Conservation (phyloP, 2,113 vertebrate genomes). For the Pluvianellus socialis region DNA sequence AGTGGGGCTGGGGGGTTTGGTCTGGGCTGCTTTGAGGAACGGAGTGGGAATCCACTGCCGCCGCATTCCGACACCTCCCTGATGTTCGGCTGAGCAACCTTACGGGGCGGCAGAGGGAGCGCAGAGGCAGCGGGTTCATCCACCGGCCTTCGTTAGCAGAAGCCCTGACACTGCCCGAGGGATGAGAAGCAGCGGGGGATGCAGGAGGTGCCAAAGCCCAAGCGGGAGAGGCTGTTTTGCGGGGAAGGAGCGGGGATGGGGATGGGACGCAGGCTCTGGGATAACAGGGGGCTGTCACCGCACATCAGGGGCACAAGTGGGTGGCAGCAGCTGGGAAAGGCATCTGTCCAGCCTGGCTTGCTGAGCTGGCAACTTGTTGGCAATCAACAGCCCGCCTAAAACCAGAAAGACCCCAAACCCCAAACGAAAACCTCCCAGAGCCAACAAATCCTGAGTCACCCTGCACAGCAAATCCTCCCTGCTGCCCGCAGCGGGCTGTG, state of each 20-base stretch:
- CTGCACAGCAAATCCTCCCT: background rate
- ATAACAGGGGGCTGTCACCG: rapidly evolving
- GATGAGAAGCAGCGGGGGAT: rapidly evolving
- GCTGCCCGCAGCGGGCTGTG: background rate
- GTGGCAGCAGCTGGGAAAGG: background rate
- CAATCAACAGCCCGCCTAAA: background rate
- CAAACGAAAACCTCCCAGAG: background rate
- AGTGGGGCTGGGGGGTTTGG: background rate
- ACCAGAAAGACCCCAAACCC: background rate
- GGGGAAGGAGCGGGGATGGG: background rate
- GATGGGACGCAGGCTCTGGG: background rate
- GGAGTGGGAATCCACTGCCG: rapidly evolving
- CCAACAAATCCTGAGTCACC: background rate
- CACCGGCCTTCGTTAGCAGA: rapidly evolving
- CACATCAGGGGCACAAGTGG: background rate
- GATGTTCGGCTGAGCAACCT: rapidly evolving
- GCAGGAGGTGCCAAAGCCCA: background rate
- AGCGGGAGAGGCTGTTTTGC: background rate
- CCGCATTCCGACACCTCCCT: background rate
- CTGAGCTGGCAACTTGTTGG: background rate
- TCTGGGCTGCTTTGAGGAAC: background rate
- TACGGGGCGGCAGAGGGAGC: rapidly evolving
- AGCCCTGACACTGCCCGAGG: background rate
- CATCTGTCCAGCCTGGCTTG: background rate
- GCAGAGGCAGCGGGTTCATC: rapidly evolving